Conservation (phyloP, 53 echinoderm and acorn worm species). For the Echinometra lucunter region DNA sequence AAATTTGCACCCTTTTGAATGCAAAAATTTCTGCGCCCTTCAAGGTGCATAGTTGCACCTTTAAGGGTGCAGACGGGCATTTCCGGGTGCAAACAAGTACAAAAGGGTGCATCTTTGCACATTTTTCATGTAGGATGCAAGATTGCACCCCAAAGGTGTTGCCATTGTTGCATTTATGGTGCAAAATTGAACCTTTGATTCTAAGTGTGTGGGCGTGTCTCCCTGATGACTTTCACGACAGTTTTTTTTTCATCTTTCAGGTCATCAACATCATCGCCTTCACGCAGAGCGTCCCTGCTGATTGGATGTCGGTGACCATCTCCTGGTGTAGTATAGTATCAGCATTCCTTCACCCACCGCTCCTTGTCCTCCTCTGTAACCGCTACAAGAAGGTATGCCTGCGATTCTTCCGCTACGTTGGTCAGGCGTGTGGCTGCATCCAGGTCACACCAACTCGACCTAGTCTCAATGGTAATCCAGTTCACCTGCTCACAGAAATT, state of each 20-base stretch:
- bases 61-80: too few relatives aligned
- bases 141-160: too few relatives aligned
- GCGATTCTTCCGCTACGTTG: constrained; percentile 66
- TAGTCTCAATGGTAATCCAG: constrained; percentile 32
- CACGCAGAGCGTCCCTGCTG: background rate
- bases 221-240: background rate
- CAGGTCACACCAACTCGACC: constrained; percentile 50
- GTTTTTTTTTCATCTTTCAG: constrained; percentile 50
- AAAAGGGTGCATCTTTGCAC: too few relatives aligned
- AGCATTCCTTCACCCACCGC: constrained; percentile 76
- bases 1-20: too few relatives aligned
- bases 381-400: constrained; percentile 81
- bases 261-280: constrained; percentile 85
- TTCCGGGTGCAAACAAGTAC: too few relatives aligned
- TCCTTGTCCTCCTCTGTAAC: constrained; percentile 78
- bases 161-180: too few relatives aligned
- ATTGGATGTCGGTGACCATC: constrained; percentile 86
- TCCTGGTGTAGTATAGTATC: constrained; percentile 82
- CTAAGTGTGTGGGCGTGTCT: too few relatives aligned
- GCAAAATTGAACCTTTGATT: too few relatives aligned
- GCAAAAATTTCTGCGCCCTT: too few relatives aligned
- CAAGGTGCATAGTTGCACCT: too few relatives aligned
- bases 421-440: constrained; percentile 74
- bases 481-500: too few relatives aligned
- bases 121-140: too few relatives aligned